Evolutionary conservation across 1,140 invertebrate genomes (phyloP), one percentile per base, ranked within the genome.

Genomic region (Lasaia peninsularis): DNA sequence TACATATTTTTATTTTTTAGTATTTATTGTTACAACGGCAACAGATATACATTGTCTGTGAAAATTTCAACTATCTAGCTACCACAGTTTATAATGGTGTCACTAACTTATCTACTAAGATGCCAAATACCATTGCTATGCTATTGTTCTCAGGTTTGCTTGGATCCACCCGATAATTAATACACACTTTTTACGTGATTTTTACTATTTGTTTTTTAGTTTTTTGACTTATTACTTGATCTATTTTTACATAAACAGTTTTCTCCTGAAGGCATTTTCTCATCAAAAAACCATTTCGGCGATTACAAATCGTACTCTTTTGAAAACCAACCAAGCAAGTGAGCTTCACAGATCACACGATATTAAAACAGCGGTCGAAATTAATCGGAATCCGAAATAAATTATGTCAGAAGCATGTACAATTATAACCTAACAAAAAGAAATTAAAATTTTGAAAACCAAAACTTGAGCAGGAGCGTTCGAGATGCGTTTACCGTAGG

Each of bases 361-460:
- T 69, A 71, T 64, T 64, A 62, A 64, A 63, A 60, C 64, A 56
- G 50, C 40, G 64, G 55, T 61, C 64, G 62, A 64, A 75, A 71
- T 73, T 66, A 63, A 69, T 69, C 57, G 73, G 69, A 73, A 79
- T 62, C 60, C 49, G 18, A 67, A 79, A 73, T 69, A 70, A 80
- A 80, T 78, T 75, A 76, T 67, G 52, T 56, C 57, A 55, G 53
- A 57, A 65, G 52, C 71, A 69, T 73, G 69, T 69, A 77, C 77
- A 81, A 86, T 86, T 82, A 83, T 83, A 72, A 52, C 51, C 34
- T 40, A 65, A 65, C 31, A 56, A 40, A 65, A 59, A 44, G 63
- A 62, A 68, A 66, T 68, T 65, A 65, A 75, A 72, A 24, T 24
- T 24, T 24, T 3, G 40, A 44, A 44, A 9, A 44, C 9, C 16